phyloP scores from a whole-genome alignment of 2,797 vertebrate species.

The Sebastes iracundus region DNA sequence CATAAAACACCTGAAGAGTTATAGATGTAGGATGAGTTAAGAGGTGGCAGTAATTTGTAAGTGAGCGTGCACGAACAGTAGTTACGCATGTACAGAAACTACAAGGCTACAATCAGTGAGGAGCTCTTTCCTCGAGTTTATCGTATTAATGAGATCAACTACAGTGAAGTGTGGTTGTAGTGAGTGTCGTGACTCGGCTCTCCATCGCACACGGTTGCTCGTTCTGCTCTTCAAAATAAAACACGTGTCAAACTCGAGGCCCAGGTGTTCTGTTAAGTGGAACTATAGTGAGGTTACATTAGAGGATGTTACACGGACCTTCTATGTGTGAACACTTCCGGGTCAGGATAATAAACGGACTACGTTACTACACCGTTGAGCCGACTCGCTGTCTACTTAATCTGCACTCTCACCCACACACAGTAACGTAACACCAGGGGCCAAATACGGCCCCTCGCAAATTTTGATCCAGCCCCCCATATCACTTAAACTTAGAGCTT shows the following conservation, averaged over 20 bases:
- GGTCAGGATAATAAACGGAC: too few relatives aligned
- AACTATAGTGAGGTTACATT: too few relatives aligned
- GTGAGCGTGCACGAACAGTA: not conserved
- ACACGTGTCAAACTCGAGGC: not conserved
- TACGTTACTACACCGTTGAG: too few relatives aligned
- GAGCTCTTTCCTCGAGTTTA: not conserved
- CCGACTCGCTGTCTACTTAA: too few relatives aligned
- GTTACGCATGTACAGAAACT: not conserved
- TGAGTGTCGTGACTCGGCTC: not conserved
- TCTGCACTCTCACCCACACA: too few relatives aligned
- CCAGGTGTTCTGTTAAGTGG: too few relatives aligned
- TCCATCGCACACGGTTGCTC: not conserved
- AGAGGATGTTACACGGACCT: too few relatives aligned
- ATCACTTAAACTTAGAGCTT: not conserved
- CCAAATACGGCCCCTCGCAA: not conserved
- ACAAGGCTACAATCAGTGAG: not conserved
- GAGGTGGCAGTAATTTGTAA: not conserved
- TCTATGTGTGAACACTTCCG: too few relatives aligned
- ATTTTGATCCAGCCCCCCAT: not conserved
- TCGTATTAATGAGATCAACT: not conserved
- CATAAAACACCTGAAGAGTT: slow-evolving; percentile 43
- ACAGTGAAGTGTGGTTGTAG: not conserved
- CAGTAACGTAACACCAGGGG: too few relatives aligned
- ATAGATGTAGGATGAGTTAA: slow-evolving; percentile 15
- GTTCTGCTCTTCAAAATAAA: not conserved